Conservation (phyloP, 1,140 invertebrate species). For the Papilio polytes region DNA sequence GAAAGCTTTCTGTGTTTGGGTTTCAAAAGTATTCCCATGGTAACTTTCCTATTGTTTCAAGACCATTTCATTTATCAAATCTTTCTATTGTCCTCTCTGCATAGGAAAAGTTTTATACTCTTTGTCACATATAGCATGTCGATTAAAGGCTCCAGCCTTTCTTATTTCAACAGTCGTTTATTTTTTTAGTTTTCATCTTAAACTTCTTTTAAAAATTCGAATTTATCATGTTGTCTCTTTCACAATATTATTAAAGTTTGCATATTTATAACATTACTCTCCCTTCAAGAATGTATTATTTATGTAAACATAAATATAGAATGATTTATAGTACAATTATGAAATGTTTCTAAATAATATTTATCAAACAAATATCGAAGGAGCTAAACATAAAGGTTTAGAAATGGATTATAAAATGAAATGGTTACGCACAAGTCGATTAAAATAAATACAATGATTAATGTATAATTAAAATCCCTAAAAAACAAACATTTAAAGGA, state of each 20-base stretch:
- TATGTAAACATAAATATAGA: neutral
- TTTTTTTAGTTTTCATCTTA: too few species aligned
- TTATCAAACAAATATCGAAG: constrained; percentile 2
- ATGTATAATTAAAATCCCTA: too few species aligned
- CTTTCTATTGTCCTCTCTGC: neutral
- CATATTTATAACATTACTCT: neutral
- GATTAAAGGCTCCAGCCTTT: neutral
- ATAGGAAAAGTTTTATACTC: neutral
- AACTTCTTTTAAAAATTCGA: neutral
- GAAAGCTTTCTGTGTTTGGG: neutral
- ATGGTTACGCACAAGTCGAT: too few species aligned
- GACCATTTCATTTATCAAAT: neutral
- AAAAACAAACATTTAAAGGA: too few species aligned
- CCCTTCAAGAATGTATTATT: neutral
- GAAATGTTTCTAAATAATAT: neutral
- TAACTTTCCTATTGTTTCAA: neutral
- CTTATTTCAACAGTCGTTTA: neutral
- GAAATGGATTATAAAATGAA: neutral
- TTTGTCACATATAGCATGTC: neutral
- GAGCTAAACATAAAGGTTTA: neutral
- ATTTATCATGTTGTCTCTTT: neutral
- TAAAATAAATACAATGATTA: too few species aligned
- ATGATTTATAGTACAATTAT: neutral
- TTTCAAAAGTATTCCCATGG: neutral
- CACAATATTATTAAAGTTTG: neutral